Conservation (phyloP, 2,797 vertebrate species). For the Craterocephalus amniculus region DNA sequence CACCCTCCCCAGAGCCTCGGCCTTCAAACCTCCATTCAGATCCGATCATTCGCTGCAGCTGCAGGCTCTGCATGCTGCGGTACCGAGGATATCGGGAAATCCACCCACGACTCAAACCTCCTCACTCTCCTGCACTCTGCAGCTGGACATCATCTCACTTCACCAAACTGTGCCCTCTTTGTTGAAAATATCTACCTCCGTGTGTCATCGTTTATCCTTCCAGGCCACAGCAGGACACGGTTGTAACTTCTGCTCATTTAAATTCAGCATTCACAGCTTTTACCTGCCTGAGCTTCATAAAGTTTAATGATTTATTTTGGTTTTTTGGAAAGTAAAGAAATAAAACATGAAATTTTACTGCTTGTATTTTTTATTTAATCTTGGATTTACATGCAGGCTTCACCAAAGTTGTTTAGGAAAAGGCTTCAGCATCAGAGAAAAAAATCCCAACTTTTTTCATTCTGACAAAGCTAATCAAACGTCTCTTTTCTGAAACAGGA, state of each 20-base stretch:
- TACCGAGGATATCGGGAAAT: slow-evolving; percentile 48
- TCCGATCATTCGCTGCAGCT: slow-evolving; percentile 45
- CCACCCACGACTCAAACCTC: slow-evolving; percentile 75
- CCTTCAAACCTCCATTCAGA: slow-evolving; percentile 63
- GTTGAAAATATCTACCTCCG: slow-evolving; percentile 9
- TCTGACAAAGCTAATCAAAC: too few species aligned
- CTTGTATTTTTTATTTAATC: not conserved
- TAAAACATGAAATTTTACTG: not conserved
- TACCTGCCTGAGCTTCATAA: not conserved
- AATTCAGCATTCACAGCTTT: slow-evolving; percentile 20
- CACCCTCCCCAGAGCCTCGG: slow-evolving; percentile 48
- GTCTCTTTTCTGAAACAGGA: too few species aligned
- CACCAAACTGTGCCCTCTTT: slow-evolving; percentile 28
- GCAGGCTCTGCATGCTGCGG: slow-evolving; percentile 24
- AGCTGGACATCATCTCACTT: slow-evolving; percentile 18
- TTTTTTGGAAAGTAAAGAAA: not conserved
- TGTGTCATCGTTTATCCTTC: slow-evolving; percentile 31
- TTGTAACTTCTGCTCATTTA: slow-evolving; percentile 15
- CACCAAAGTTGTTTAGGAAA: not conserved
- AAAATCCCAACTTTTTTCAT: too few species aligned
- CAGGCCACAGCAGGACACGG: slow-evolving; percentile 42
- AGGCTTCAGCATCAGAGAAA: too few species aligned
- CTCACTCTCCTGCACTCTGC: slow-evolving; percentile 39
- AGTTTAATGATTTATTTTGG: not conserved
- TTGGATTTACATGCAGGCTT: not conserved